A percentile compares a stretch with the other conserved stretches of the same genome.
These are phyloP conservation scores for Gallinago undulata DNA, from an alignment of 2,113 vertebrate species.

Conservation along the genomic window DNA sequence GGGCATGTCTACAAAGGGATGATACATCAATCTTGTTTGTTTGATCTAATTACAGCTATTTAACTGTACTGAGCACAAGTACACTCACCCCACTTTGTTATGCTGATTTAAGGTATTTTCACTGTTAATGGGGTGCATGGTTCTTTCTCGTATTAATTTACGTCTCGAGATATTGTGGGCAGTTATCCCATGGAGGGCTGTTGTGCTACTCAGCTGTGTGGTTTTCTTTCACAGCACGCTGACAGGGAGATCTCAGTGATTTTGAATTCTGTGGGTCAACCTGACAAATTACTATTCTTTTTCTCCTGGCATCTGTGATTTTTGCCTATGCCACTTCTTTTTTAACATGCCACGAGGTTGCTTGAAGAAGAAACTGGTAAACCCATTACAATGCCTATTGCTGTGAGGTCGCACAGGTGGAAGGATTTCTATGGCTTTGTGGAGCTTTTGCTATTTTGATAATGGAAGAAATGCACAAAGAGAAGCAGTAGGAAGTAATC, in stretches of 20 bases:
- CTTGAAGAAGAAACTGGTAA: background rate
- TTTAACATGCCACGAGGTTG: background rate
- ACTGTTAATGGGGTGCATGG: constrained; percentile 3
- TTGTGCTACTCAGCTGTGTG: background rate
- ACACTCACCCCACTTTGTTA: constrained; percentile 49
- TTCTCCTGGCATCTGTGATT: background rate
- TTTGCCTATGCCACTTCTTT: background rate
- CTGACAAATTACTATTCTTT: background rate
- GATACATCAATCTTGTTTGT: constrained; percentile 17
- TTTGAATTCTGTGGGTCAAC: background rate
- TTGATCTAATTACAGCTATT: constrained; percentile 67
- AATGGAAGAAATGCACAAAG: background rate
- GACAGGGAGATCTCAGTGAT: background rate
- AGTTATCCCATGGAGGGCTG: background rate
- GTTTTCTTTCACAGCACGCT: background rate
- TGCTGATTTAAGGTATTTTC: constrained; percentile 60
- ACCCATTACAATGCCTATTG: background rate
- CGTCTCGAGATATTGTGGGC: background rate
- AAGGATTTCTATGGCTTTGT: background rate
- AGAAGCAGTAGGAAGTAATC: background rate
- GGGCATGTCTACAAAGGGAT: constrained; percentile 57
- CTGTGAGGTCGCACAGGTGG: background rate
- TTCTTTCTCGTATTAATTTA: constrained; percentile 32
- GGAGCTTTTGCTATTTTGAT: background rate
- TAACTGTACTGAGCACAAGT: constrained; percentile 30